Percentiles rank a stretch among this genome's conserved stretches.
phyloP scores from a whole-genome alignment of 92 coral and sea anemone genomes.

The Siderastrea siderea region DNA sequence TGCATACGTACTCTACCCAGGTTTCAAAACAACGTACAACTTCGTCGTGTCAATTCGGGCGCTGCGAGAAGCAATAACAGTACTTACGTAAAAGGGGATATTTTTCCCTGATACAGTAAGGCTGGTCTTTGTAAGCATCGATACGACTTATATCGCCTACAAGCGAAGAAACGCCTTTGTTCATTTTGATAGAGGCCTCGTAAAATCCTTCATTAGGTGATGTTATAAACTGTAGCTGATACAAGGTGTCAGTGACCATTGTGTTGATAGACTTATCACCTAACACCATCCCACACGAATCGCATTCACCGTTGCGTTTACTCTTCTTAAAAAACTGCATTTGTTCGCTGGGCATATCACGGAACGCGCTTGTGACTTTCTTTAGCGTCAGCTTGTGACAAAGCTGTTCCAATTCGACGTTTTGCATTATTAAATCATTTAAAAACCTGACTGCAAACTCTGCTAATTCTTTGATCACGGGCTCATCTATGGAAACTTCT shows the following conservation, averaged over 20 bases:
- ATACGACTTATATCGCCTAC: conserved; percentile 33
- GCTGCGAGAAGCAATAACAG: conserved; percentile 25
- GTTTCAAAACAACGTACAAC: too few species aligned
- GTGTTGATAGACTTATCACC: conserved; percentile 70
- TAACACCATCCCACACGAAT: conserved; percentile 65
- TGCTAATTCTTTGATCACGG: conserved; percentile 62
- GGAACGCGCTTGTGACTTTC: conserved; percentile 65
- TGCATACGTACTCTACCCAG: too few species aligned
- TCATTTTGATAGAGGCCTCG: conserved; percentile 75
- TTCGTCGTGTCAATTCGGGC: too few species aligned
- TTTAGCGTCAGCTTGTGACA: conserved; percentile 72
- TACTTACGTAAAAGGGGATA: conserved; percentile 22
- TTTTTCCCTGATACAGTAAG: not conserved
- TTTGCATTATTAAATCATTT: conserved; percentile 60
- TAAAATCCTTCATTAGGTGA: conserved; percentile 81
- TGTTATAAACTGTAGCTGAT: conserved; percentile 87
- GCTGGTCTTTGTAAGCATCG: conserved; percentile 32
- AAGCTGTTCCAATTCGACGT: not conserved
- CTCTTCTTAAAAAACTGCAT: conserved; percentile 75
- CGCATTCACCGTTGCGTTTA: conserved; percentile 57
- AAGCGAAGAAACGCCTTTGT: conserved; percentile 7
- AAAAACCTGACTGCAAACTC: conserved; percentile 65
- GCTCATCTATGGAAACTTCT: conserved; percentile 64
- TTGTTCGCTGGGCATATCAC: conserved; percentile 84
- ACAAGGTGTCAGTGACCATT: conserved; percentile 65